A percentile compares a stretch with the other conserved stretches of the same genome.
Conservation (phyloP, 2,888 invertebrate species). For the Drosophila tripunctata region DNA sequence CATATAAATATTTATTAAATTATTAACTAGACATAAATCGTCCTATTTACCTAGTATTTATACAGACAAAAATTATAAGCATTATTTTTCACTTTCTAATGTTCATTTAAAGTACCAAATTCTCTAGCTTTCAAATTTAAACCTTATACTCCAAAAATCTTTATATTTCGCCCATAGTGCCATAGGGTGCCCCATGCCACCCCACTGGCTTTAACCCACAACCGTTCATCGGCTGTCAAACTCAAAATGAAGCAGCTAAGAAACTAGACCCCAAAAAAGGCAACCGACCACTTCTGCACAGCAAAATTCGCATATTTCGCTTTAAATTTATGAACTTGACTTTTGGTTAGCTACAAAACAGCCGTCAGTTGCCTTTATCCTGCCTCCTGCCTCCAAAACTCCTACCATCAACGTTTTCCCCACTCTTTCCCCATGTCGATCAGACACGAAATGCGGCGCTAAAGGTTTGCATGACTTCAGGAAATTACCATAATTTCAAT, state of each 20-base stretch:
- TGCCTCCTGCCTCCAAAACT: neutral
- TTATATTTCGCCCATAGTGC: neutral
- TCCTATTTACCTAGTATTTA: too few species aligned
- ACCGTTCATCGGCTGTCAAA: conserved; percentile 56
- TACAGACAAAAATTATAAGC: too few species aligned
- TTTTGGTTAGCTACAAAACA: conserved; percentile 55
- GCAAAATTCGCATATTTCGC: conserved; percentile 25
- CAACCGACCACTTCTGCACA: conserved; percentile 23
- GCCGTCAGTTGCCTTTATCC: neutral
- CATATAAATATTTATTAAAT: too few species aligned
- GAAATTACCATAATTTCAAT: conserved; percentile 82
- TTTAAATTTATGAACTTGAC: conserved; percentile 77
- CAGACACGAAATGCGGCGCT: conserved; percentile 65
- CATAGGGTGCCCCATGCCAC: neutral
- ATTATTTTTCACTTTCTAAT: too few species aligned
- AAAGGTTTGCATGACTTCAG: conserved; percentile 77
- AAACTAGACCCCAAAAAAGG: conserved; percentile 17
- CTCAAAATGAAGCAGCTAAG: conserved; percentile 19
- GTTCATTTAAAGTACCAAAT: too few species aligned
- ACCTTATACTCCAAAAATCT: too few species aligned
- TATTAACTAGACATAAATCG: too few species aligned
- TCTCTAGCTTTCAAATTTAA: too few species aligned
- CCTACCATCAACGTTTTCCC: neutral
- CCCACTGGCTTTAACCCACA: conserved; percentile 27
- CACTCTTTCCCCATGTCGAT: conserved; percentile 6